Percentiles rank a stretch among this genome's conserved stretches.
Evolutionary conservation across 2,888 invertebrate species (phyloP).

Genomic region (Polietes domitor): DNA sequence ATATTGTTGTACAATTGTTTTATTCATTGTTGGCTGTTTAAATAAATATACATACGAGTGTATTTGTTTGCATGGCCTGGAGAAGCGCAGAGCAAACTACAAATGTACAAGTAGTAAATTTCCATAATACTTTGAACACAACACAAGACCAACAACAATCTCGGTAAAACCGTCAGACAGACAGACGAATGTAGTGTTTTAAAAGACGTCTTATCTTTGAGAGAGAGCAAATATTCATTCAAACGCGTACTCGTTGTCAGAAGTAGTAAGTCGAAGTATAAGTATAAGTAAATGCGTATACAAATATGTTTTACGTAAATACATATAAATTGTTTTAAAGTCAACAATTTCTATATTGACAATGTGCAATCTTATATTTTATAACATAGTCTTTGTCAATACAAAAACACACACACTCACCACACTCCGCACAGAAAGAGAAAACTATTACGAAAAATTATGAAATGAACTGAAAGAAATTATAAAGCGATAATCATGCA

Average conservation of each 20-base stretch:
- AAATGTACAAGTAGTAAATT: constrained; percentile 18
- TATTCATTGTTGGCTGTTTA: constrained; percentile 1
- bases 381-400: neutral
- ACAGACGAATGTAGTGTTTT: neutral
- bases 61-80: neutral
- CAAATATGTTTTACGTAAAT: neutral
- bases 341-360: neutral
- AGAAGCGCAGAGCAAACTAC: neutral
- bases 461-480: too few relatives aligned
- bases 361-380: neutral
- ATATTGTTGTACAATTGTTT: neutral
- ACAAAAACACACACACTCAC: too few relatives aligned
- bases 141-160: neutral
- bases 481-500: too few relatives aligned
- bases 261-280: neutral
- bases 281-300: neutral
- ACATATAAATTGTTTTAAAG: neutral
- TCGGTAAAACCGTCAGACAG: neutral
- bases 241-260: neutral
- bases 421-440: too few relatives aligned
- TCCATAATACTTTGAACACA: constrained; percentile 28
- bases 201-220: neutral
- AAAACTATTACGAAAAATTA: too few relatives aligned
- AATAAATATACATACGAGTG: neutral
- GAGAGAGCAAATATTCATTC: neutral